These are phyloP conservation scores for Megalurothrips usitatus DNA, from an alignment of 2,888 invertebrate genomes.

Conservation along the genomic window DNA sequence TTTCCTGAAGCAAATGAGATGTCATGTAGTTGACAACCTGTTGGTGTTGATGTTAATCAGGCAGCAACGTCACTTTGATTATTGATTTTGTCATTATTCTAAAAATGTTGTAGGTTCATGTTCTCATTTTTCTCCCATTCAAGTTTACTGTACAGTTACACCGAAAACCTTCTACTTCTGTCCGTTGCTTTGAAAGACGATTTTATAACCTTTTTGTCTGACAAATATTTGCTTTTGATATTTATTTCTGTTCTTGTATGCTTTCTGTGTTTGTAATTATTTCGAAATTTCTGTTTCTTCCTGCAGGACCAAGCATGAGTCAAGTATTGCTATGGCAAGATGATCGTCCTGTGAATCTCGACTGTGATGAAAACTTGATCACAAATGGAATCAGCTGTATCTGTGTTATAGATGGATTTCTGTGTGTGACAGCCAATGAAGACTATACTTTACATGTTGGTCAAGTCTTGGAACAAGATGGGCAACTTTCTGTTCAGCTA, in stretches of 20 bases:
- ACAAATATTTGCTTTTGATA: background rate
- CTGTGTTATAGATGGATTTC: slow-evolving; percentile 29
- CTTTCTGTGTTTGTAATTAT: background rate
- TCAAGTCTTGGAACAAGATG: slow-evolving; percentile 28
- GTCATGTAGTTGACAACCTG: background rate
- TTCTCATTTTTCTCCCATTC: background rate
- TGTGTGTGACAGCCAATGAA: slow-evolving; percentile 31
- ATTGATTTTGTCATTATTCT: background rate
- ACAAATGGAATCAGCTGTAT: slow-evolving; percentile 34
- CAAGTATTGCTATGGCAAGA: slow-evolving; percentile 33
- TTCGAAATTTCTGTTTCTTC: background rate
- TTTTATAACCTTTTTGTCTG: background rate
- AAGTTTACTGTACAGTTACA: background rate
- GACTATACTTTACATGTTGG: slow-evolving; percentile 34
- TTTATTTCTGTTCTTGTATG: background rate
- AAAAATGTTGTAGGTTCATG: background rate
- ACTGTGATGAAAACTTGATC: slow-evolving; percentile 28
- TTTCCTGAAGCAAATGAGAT: background rate
- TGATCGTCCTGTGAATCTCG: slow-evolving; percentile 28
- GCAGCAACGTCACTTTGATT: background rate
- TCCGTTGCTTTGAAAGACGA: background rate
- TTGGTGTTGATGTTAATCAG: background rate
- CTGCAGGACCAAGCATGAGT: slow-evolving; percentile 29
- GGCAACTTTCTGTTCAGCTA: slow-evolving; percentile 36
- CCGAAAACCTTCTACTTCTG: background rate